Evolutionary conservation across 1,140 invertebrate species (phyloP).

Genomic region (Olivierus martensii): DNA sequence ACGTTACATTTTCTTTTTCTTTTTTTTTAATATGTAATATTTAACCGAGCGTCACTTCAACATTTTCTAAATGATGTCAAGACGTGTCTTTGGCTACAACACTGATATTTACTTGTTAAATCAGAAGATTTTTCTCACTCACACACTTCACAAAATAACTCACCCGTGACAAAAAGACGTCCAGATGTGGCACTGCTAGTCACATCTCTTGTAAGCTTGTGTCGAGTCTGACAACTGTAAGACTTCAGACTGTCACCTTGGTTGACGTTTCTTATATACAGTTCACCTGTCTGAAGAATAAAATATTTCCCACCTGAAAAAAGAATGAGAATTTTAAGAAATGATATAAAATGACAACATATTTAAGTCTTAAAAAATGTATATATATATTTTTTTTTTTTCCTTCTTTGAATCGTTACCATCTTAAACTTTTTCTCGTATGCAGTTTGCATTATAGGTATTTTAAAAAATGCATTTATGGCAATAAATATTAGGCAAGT

Average conservation of each 20-base stretch:
- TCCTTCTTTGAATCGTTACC: no score
- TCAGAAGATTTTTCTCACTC: neutral
- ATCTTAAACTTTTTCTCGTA: no score
- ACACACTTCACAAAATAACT: neutral
- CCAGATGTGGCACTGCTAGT: constrained; percentile 15
- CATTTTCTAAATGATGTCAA: neutral
- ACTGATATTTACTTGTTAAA: neutral
- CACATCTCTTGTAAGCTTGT: constrained; percentile 19
- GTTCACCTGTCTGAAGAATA: constrained; percentile 23
- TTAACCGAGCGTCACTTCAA: no score
- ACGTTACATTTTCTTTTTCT: no score
- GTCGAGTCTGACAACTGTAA: constrained; percentile 21
- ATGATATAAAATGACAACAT: constrained; percentile 14
- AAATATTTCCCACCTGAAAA: constrained; percentile 24
- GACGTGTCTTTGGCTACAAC: neutral
- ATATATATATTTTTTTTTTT: no score
- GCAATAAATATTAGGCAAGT: no score
- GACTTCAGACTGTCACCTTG: constrained; percentile 16
- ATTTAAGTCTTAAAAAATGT: no score
- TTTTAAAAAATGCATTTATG: no score
- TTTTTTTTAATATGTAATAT: no score
- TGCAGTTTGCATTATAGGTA: no score
- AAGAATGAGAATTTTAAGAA: constrained; percentile 19
- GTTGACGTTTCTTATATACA: constrained; percentile 19
- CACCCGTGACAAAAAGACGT: constrained; percentile 21